These are phyloP conservation scores for Nannoperca australis DNA, from an alignment of 2,797 vertebrate genomes.

Conservation along the genomic window DNA sequence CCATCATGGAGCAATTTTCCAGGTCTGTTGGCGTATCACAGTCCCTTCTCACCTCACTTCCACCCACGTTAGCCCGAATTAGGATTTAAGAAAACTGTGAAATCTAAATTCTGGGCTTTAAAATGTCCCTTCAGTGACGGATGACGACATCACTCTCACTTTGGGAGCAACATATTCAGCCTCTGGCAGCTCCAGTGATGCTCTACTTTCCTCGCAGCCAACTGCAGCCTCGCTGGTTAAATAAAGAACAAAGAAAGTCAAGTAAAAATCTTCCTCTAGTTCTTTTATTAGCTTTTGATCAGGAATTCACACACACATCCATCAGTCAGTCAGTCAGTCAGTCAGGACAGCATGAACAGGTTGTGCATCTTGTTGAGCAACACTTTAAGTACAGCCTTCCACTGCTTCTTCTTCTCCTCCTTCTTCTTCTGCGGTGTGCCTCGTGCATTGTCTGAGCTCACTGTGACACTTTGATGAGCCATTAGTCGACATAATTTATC, in stretches of 20 bases:
- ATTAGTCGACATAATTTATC: constrained; percentile 77
- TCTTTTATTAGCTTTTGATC: neutral
- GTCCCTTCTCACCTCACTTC: neutral
- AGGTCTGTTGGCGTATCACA: neutral
- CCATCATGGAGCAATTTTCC: no score
- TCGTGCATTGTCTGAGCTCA: constrained; percentile 55
- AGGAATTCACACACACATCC: neutral
- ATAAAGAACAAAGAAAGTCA: neutral
- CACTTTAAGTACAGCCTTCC: constrained; percentile 60
- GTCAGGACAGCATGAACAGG: constrained; percentile 23
- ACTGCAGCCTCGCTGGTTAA: neutral
- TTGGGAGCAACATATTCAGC: neutral
- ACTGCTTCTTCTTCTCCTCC: constrained; percentile 41
- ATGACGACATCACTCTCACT: neutral
- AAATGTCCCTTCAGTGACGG: neutral
- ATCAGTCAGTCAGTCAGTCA: neutral
- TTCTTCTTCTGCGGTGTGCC: constrained; percentile 42
- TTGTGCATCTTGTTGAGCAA: constrained; percentile 28
- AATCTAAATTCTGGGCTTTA: neutral
- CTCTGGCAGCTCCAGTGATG: neutral
- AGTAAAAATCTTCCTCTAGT: neutral
- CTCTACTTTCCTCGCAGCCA: neutral
- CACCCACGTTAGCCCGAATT: no score
- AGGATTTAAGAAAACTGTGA: neutral
- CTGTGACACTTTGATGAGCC: constrained; percentile 79